These are phyloP conservation scores for Grallaria varia DNA, from an alignment of 2,113 vertebrate species.

Conservation along the genomic window DNA sequence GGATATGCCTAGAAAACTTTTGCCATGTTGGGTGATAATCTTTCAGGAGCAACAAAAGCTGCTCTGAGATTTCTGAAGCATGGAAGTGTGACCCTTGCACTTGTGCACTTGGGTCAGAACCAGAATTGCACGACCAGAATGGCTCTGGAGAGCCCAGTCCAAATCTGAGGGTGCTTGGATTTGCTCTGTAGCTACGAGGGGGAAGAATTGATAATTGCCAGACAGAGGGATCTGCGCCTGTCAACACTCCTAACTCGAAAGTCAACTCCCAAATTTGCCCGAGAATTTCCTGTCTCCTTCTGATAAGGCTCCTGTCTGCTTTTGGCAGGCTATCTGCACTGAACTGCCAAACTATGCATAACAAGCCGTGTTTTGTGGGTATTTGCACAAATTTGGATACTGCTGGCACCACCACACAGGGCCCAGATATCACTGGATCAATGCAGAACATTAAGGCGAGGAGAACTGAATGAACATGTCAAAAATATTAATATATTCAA, in stretches of 20 bases:
- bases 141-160: not conserved
- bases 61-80: not conserved
- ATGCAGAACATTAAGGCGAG: not conserved
- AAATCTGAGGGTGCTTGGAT: not conserved
- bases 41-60: not conserved
- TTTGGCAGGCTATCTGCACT: not conserved
- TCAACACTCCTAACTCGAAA: conserved; percentile 46
- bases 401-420: not conserved
- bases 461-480: not conserved
- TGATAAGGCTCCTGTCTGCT: conserved; percentile 39
- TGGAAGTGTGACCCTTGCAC: not conserved
- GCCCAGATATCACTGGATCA: not conserved
- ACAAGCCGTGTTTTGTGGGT: not conserved
- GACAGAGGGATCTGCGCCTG: conserved; percentile 40
- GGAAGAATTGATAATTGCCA: conserved; percentile 9
- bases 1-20: not conserved
- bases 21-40: not conserved
- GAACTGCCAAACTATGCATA: conserved; percentile 9
- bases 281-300: conserved; percentile 52
- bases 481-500: not conserved
- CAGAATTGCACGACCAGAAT: not conserved
- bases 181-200: not conserved
- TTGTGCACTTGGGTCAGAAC: not conserved
- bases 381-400: not conserved
- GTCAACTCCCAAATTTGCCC: conserved; percentile 31